Conservation (phyloP, 2,888 invertebrate species). For the Cremastobaeus sp. region DNA sequence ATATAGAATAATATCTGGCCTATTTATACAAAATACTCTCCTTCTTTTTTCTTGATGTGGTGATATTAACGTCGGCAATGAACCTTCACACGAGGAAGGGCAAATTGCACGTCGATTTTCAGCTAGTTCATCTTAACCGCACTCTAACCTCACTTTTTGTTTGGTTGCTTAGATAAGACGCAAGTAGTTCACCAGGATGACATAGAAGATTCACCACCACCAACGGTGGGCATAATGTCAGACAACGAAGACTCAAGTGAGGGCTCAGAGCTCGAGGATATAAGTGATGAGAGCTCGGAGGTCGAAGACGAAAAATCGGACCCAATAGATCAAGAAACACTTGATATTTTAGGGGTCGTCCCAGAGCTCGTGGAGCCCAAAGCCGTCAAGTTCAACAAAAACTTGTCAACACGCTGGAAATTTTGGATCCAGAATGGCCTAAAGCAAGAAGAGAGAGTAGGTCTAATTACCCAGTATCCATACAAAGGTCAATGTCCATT, state of each 20-base stretch:
- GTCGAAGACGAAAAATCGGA: neutral
- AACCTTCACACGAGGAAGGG: conserved; percentile 1
- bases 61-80: too few species aligned
- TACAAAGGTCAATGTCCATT: neutral
- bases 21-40: neutral
- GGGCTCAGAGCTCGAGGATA: neutral
- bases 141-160: neutral
- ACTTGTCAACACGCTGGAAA: neutral
- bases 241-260: neutral
- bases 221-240: neutral
- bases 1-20: neutral
- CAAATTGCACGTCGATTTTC: neutral
- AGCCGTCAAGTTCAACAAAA: neutral
- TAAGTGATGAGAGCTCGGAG: neutral
- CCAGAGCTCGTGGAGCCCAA: neutral
- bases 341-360: neutral
- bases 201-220: neutral
- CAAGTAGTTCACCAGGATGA: conserved; percentile 1
- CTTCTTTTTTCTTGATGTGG: neutral
- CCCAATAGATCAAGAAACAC: neutral
- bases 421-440: neutral
- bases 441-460: neutral
- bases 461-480: neutral
- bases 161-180: neutral
- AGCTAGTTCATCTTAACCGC: too few species aligned